Evolutionary conservation across 92 coral and sea anemone species (phyloP), one percentile per base, ranked within the genome.

Genomic region (Micromussa lordhowensis): DNA sequence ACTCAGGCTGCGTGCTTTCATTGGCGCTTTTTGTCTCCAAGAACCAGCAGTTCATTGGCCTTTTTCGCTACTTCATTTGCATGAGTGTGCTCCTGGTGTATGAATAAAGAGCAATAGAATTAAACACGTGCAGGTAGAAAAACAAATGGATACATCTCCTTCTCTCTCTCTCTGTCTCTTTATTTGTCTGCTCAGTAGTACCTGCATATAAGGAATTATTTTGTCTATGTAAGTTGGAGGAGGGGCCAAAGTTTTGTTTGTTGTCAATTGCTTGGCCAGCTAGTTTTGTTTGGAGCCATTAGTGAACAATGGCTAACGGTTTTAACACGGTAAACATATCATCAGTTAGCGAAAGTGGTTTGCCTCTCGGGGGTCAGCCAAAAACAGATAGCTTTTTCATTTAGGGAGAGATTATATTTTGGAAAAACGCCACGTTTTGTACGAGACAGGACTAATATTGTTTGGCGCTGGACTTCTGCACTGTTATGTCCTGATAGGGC

Each of bases 211-310:
- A 19, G 14, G 68, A 51, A 40, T 63, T 86, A 77, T 86, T 77
- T 77, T 63, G 76, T 26, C 73, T 19, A 63, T 49, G 53, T 63
- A 51, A 51, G 84, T 72, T 80, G 75, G 84, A 90, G 96, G 94
- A 64, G 93, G 92, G 81, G 90, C 80, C 54, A 24, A 13, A 34
- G 74, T 80, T 84, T 94, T 84, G 88, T 90, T 87, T 69, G 82
- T 90, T 71, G 90, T 84, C 88, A 80, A 90, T 82, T 80, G 79
- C 66, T 38, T 75, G 85, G 49, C 84, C 77, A 84, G 85, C 22
- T 87, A 84, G 87, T 87, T 88, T 93, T 93, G 94, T 95, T 76
- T 77, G 84, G 49, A 77, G 87, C 91, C 92, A 89, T 91, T 86
- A 89, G 91, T 68, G 55, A 79, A 87, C 94, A 90, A 94, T 85